Evolutionary conservation across 1,140 invertebrate species (phyloP), one percentile per base, ranked within the genome.

Genomic region (Calosoma granatense): DNA sequence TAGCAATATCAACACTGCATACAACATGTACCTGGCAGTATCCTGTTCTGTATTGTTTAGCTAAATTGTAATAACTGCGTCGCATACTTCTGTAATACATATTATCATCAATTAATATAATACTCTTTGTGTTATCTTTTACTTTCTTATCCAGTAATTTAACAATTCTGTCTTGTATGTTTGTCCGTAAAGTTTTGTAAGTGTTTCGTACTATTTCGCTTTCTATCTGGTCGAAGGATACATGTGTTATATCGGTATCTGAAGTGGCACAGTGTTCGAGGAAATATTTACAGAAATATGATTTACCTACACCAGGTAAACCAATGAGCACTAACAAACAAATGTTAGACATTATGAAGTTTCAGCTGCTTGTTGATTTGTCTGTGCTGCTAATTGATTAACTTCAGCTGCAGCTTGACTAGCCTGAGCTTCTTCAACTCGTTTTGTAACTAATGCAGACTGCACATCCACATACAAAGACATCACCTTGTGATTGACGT

Each of bases 401-500:
- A n/a, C n/a, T n/a, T n/a, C n/a, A n/a, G n/a, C n/a, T 30, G 14
- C 26, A 30, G 14, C 26, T 30, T 30, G 26, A 6, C 14, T 4
- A 3, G 41, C 56, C 41, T 63, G 57, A 36, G 58, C 60, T 57
- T 67, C 62, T 57, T 66, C 61, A 2, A 65, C 59, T 56, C 64
- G 59, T 57, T 59, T 63, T 55, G 59, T 61, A 12, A 66, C 59
- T 21, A 67, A 61, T 54, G 61, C 60, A 21, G 55, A 57, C 55
- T 69, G 67, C 19, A 59, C 55, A 43, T 56, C 57, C 9, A 67
- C 62, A 56, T 67, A 69, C 47, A 61, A 63, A 20, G 61, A 59
- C 62, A 69, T 69, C 47, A 67, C 52, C 56, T 60, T 65, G 54
- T 69, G 66, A 57, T 69, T 69, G 41, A 60, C 65, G 54, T 60